Evolutionary conservation across 2,113 vertebrate genomes (phyloP), one percentile per base, ranked within the genome.

Genomic region (Pelecanoides urinatrix): DNA sequence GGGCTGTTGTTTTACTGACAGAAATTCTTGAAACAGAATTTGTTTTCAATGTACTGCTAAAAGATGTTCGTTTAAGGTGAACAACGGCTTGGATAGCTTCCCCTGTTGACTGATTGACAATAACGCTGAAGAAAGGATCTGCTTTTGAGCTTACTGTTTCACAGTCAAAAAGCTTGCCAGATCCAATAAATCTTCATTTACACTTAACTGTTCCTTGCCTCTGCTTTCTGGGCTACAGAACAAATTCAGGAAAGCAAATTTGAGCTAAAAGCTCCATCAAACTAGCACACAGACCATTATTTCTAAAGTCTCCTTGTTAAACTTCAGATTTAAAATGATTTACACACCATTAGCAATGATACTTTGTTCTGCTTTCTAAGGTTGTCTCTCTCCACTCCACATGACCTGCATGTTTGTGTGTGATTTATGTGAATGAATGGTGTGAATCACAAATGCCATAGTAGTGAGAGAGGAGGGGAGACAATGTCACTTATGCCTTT

Each of bases 71-170:
- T 83, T 96, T 86, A 88, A 94, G 50, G 66, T 40, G 86, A 96
- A 86, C 61, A 84, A 44, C 16, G 3, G n/a, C 78, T 95, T 77
- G 72, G 50, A 71, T 55, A 76, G 42, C 23, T 96, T 97, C 59
- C 63, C 18, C 26, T 76, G 55, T 56, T 95, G 74, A 93, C 49
- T 70, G 85, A 96, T 66, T 86, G 72, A 77, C 82, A 86, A 83
- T 77, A 88, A 93, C 70, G 62, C 53, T 88, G 78, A 93, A 93
- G 77, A 96, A 90, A 93, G 59, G n/a, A 50, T 96, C 92, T 96
- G 36, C 38, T 93, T 93, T 53, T 66, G 23, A 90, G 75, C 26
- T 76, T 56, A 59, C n/a, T 38, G 10, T 80, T 95, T 80, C 85
- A 73, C 70, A 96, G 84, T 68, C 73, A 94, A 72, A 93, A 94